Base-by-base conservation (phyloP, 2,888 invertebrate genomes). In the Aplocera efformata region DNA sequence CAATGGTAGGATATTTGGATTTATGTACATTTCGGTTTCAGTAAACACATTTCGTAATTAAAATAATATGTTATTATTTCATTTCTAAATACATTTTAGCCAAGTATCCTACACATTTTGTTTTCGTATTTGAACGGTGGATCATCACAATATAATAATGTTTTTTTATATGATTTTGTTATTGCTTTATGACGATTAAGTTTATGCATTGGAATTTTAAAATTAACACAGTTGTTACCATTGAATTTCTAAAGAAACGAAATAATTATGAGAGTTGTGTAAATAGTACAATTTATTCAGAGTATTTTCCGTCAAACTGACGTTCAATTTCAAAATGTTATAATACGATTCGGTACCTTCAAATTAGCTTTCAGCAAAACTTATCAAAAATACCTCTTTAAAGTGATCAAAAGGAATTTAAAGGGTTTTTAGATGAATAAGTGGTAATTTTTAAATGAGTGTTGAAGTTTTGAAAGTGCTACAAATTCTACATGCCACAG, bases 351-450 rank as follows among this genome's bases (percentile, higher is more conserved):
- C 48, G 61, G 65, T 71, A 75, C 66, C 70, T 75, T 61, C 49
- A 51, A 72, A 65, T 54, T 54, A 67, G 65, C 72, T 72, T 71
- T 71, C 68, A 69, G 67, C 73, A 72, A 76, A 67, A 61, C 67
- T n/a, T 74, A 78, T 85, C 84, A 67, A 73, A 83, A 84, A 85
- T 86, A 86, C 86, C 86, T 86, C 86, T 81, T 71, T 66, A 73
- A 73, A 80, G 84, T 86, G 85, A 86, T 84, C 74, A 75, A 80
- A 82, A 74, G 79, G 79, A 79, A 69, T 72, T 72, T 71, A 50
- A 82, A 83, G 81, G 85, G 83, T 82, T 81, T 52, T 78, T 81
- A 79, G 76, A 79, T 77, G 72, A 42, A 60, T 63, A 69, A 41
- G 71, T 72, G 80, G 81, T 84, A 84, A 79, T 79, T 80, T 80